Evolutionary conservation across 2,888 invertebrate species (phyloP), one percentile per base, ranked within the genome.

Genomic region (Galeopsomyia nigrocyanea): DNA sequence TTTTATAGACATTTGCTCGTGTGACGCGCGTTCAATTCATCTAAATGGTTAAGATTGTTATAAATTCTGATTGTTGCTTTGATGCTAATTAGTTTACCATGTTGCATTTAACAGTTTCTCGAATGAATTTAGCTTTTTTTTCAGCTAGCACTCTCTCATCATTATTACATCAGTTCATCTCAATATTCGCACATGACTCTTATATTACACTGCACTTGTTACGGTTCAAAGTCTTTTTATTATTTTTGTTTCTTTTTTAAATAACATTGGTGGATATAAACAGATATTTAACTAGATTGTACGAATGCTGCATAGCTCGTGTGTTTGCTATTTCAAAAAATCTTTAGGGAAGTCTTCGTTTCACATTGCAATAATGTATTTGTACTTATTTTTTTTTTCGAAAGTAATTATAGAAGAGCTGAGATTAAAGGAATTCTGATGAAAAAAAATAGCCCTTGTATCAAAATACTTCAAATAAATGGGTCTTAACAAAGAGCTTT

Each of bases 61-160:
- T 56, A 57, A 66, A 69, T 47, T 73, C 66, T 69, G 69, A 73
- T 69, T 73, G 69, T 63, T 66, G 47, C 21, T 55, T 63, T 53
- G 16, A n/a, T 56, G 63, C 55, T 64, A 60, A 68, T 68, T 60
- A 64, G 16, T 68, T 22, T 65, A 68, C 39, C 26, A 26, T 26
- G 13, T 39, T 7, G 31, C 31, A 31, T 31, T 7, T 39, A 13
- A 39, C 7, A 39, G 39, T 39, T 5, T 26, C 5, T 26, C 63
- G 13, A 47, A 14, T 69, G 51, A 16, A 60, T 49, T 55, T 51
- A n/a, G 16, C 26, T 7, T 49, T 10, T 58, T 13, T 0, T 50
- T 60, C n/a, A 7, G 0, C 26, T 26, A 16, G n/a, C 7, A 3
- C 26, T 7, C 21, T 16, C n/a, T n/a, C 51, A 3, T 50, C 57